A percentile compares a stretch with the other conserved stretches of the same genome.
phyloP scores from a whole-genome alignment of 2,888 invertebrate species.

The Bembecia ichneumoniformis region DNA sequence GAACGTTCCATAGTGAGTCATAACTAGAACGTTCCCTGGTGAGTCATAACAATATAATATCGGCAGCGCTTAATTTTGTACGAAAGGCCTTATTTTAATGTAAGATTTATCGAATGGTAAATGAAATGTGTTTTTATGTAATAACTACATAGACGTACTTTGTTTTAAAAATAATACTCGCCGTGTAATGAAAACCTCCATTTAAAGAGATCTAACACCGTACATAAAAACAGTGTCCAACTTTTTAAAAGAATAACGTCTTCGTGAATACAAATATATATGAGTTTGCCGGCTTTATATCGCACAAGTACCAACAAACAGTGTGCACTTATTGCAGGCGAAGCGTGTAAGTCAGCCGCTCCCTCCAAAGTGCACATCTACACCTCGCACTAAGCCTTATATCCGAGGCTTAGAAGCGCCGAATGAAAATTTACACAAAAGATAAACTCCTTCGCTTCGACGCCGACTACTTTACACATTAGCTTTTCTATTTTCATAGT shows the following conservation, averaged over 20 bases:
- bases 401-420: constrained; percentile 33
- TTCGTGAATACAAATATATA: neutral
- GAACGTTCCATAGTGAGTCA: too few species aligned
- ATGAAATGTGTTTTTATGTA: too few species aligned
- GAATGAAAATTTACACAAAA: constrained; percentile 59
- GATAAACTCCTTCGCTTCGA: constrained; percentile 35
- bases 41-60: too few species aligned
- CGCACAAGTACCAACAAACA: neutral
- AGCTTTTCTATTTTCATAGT: constrained; percentile 22
- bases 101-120: too few species aligned
- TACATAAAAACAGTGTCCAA: too few species aligned
- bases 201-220: too few species aligned
- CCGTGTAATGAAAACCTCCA: too few species aligned
- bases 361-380: constrained; percentile 9
- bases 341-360: neutral
- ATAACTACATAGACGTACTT: too few species aligned
- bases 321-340: neutral
- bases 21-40: too few species aligned
- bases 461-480: constrained; percentile 25
- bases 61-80: too few species aligned
- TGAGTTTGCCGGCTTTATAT: neutral
- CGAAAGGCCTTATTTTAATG: too few species aligned
- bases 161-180: too few species aligned
- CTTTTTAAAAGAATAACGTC: neutral
- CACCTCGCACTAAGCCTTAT: constrained; percentile 29